These are phyloP conservation scores for Pagrus major DNA, from an alignment of 2,113 vertebrate species.

Conservation along the genomic window DNA sequence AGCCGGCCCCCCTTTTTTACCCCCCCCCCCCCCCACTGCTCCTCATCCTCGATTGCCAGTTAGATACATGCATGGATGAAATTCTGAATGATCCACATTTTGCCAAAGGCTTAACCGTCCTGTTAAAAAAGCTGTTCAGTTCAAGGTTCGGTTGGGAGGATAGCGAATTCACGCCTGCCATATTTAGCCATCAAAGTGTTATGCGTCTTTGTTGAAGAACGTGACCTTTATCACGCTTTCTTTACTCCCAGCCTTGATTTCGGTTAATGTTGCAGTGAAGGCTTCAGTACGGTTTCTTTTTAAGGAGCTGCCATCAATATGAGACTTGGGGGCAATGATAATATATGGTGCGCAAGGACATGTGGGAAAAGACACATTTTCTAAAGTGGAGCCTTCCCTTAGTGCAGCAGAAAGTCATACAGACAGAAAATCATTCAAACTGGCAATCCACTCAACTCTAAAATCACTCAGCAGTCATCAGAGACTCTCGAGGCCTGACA, in stretches of 20 bases:
- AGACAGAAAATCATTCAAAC: conserved; percentile 71
- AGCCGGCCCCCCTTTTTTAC: background rate
- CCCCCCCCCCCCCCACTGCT: background rate
- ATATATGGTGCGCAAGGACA: conserved; percentile 31
- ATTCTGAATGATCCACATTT: conserved; percentile 10
- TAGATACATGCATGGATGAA: conserved; percentile 9
- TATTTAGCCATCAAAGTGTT: background rate
- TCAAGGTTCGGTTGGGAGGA: conserved; percentile 4
- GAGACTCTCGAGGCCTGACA: conserved; percentile 67
- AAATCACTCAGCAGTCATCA: conserved; percentile 76
- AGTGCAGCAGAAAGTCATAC: conserved; percentile 48
- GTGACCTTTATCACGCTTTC: background rate
- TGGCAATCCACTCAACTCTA: conserved; percentile 74
- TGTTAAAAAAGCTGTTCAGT: conserved; percentile 28
- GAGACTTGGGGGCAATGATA: conserved; percentile 11
- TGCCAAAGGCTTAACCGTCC: conserved; percentile 11
- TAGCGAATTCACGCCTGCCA: background rate
- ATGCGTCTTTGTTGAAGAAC: conserved; percentile 1
- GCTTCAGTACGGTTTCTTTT: conserved; percentile 1
- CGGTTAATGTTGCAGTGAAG: conserved; percentile 31
- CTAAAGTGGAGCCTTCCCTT: conserved; percentile 55
- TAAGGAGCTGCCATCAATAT: conserved; percentile 6
- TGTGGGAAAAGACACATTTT: conserved; percentile 44
- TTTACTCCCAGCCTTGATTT: conserved; percentile 7
- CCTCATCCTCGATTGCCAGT: conserved; percentile 8